A percentile compares a stretch with the other conserved stretches of the same genome.
Conservation (phyloP, 1,140 invertebrate species). For the Nephotettix cincticeps region DNA sequence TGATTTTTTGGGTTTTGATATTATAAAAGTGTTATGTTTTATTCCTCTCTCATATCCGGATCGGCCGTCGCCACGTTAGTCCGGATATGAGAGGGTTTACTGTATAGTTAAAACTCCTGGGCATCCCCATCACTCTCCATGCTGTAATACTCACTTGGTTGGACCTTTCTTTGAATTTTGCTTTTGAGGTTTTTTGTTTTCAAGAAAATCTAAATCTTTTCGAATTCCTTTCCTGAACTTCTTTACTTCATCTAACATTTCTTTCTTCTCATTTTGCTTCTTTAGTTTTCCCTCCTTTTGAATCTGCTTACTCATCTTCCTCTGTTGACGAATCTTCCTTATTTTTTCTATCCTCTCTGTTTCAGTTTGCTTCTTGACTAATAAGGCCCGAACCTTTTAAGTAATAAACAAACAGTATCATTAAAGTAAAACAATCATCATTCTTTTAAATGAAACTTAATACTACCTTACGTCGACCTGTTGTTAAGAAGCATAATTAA, state of each 20-base stretch:
- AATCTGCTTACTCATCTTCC: constrained; percentile 90
- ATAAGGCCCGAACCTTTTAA: constrained; percentile 70
- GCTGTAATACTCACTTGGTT: constrained; percentile 32
- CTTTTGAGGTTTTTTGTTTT: constrained; percentile 51
- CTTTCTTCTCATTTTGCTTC: constrained; percentile 71
- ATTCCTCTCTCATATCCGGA: too few species aligned
- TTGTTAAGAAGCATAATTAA: too few species aligned
- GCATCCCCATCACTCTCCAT: too few species aligned
- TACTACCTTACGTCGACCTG: too few species aligned
- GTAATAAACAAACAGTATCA: not conserved
- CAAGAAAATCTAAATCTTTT: constrained; percentile 79
- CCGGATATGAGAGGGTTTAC: too few species aligned
- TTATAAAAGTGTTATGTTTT: too few species aligned
- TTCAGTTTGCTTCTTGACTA: constrained; percentile 80
- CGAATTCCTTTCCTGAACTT: constrained; percentile 81
- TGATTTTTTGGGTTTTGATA: too few species aligned
- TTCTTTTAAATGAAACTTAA: too few species aligned
- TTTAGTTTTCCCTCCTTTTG: constrained; percentile 81
- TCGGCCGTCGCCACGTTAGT: too few species aligned
- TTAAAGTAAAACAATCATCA: too few species aligned
- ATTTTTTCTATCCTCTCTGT: constrained; percentile 87
- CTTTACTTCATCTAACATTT: constrained; percentile 82
- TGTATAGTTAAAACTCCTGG: too few species aligned
- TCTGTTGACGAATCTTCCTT: constrained; percentile 82
- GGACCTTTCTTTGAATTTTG: constrained; percentile 8